phyloP scores from a whole-genome alignment of 2,113 vertebrate genomes.

The Bostrychus sinensis region DNA sequence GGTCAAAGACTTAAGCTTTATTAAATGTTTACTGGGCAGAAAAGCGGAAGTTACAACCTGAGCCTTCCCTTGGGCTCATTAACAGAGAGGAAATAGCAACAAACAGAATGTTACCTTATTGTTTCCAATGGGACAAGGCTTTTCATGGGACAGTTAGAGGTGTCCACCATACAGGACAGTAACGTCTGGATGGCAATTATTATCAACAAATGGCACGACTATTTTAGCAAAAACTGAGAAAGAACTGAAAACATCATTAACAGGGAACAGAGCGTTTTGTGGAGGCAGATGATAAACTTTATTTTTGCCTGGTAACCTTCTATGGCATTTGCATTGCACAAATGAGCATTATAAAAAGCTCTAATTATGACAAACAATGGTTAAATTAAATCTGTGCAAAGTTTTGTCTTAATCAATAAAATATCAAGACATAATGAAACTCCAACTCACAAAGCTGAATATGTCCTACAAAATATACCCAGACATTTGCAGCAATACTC shows the following conservation, averaged over 20 bases:
- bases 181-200: background rate
- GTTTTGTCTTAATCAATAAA: slow-evolving; percentile 1
- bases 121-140: background rate
- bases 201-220: background rate
- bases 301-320: background rate
- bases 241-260: background rate
- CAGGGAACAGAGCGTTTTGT: background rate
- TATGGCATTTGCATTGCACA: background rate
- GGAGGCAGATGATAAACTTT: background rate
- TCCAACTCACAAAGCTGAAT: background rate
- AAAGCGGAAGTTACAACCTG: slow-evolving; percentile 21
- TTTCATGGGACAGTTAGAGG: background rate
- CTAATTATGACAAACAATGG: background rate
- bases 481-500: too few species aligned
- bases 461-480: background rate
- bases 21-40: background rate
- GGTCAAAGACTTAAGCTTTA: too few species aligned
- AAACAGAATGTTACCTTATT: slow-evolving; percentile 5
- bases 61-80: slow-evolving; percentile 37
- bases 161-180: background rate
- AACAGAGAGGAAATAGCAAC: slow-evolving; percentile 37
- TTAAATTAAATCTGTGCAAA: background rate
- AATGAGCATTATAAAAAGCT: background rate
- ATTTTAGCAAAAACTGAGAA: background rate
- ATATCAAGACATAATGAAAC: slow-evolving; percentile 1